Evolutionary conservation across 2,113 vertebrate species (phyloP).

Genomic region (Salvelinus alpinus): DNA sequence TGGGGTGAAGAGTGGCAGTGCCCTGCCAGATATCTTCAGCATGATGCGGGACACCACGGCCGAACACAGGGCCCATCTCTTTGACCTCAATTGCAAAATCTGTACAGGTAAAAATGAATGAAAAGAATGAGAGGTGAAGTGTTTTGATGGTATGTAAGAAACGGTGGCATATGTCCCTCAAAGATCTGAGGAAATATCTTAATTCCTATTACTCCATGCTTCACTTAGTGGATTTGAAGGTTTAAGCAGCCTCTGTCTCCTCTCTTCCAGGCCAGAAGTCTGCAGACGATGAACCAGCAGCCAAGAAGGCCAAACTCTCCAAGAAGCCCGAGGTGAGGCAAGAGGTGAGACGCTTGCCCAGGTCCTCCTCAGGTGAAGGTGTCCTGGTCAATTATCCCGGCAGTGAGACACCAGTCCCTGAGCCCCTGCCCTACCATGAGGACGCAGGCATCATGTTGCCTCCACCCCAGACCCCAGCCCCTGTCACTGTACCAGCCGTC

Average conservation of each 20-base stretch:
- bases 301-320: constrained; percentile 80
- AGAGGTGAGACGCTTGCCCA: constrained; percentile 66
- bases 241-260: no score
- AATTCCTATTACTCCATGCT: no score
- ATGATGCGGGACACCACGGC: constrained; percentile 95
- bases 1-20: constrained; percentile 56
- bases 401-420: constrained; percentile 43
- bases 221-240: no score
- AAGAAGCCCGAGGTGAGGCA: constrained; percentile 81
- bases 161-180: not conserved
- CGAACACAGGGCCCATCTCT: constrained; percentile 93
- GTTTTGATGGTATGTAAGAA: not conserved
- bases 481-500: constrained; percentile 53
- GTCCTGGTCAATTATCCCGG: constrained; percentile 49
- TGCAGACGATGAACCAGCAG: constrained; percentile 86
- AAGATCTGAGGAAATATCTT: not conserved
- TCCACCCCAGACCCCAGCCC: constrained; percentile 17
- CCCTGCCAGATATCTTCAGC: constrained; percentile 83
- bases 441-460: constrained; percentile 41
- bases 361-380: constrained; percentile 36
- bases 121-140: not conserved
- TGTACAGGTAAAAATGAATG: constrained; percentile 85
- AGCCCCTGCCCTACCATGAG: constrained; percentile 58
- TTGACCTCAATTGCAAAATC: constrained; percentile 97
- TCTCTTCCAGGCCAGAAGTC: constrained; percentile 83